Evolutionary conservation across 1,140 invertebrate genomes (phyloP), one percentile per base, ranked within the genome.

Genomic region (Cataglyphis hispanica): DNA sequence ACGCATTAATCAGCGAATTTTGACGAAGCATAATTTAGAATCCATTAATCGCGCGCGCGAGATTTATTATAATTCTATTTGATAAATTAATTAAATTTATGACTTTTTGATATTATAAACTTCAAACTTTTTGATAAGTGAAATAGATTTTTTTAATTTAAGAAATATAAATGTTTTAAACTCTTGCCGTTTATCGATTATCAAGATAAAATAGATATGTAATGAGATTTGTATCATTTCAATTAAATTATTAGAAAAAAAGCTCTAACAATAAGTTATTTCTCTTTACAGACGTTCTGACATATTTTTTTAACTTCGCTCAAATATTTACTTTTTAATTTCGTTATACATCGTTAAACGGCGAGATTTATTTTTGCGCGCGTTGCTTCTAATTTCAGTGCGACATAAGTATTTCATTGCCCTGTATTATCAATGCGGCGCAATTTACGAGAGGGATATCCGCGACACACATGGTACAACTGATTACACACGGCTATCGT

Each of bases 401-500:
- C 53, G 37, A 34, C 37, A 46, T 61, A 74, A 83, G 53, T 74
- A 74, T 70, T 83, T 74, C 53, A 74, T 83, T 46, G 53, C 37
- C 8, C 53, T 34, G 53, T 19, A 61, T 83, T 83, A 83, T 74
- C 53, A 83, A 43, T n/a, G 69, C 34, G 25, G 5, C n/a, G 25
- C 37, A 58, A 81, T 81, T 81, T 81, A 81, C 50, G 66, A 81
- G 34, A 60, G 27, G 22, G 34, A 70, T 58, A 31, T 19, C 4
- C 46, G 40, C 16, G 61, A 46, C 6, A 43, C 50, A 72, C 67
- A 34, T 27, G 67, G 67, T 50, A 50, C 37, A 83, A 72, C 70
- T 83, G 78, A 83, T 83, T 83, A 74, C 40, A 27, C 67, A 27
- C 37, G 67, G 53, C 56, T 60, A 43, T 43, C 78, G 27, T 83